Evolutionary conservation across 1,140 invertebrate species (phyloP), one percentile per base, ranked within the genome.

Genomic region (Eumeta japonica): DNA sequence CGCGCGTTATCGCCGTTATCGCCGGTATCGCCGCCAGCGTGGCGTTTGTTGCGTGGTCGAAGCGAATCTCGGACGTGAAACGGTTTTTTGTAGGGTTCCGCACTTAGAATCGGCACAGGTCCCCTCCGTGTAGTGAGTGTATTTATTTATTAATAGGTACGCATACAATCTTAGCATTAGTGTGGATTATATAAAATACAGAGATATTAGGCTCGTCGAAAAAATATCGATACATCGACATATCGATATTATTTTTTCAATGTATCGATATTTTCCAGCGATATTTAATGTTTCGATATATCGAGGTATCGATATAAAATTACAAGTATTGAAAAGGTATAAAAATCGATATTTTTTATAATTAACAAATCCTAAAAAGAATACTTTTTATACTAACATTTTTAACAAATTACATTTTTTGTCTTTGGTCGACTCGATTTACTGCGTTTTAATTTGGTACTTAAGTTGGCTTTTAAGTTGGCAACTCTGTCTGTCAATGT

Each of bases 321-420:
- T 17, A 16, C 28, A 28, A 30, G 28, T 38, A 30, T 38, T 30
- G 28, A 28, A 38, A 38, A 29, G 16, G 36, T 38, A 38, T 38
- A 28, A 38, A 38, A 29, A 38, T 16, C 16, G 36, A 30, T 38
- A 38, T 38, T 38, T 38, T n/a, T n/a, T n/a, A n/a, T n/a, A n/a
- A n/a, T n/a, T n/a, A n/a, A n/a, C n/a, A n/a, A n/a, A n/a, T n/a
- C n/a, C n/a, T n/a, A 36, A 28, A 36, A 36, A 15, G 10, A 28
- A 36, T 27, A 27, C 19, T 36, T 36, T 36, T 36, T 39, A 31
- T 39, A 42, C 10, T 42, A 34, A 37, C 13, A 37, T 42, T 42
- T 42, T 42, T 42, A 32, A 24, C 28, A 37, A 43, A 43, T 18
- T 32, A 37, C 4, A 28, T 43, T 28, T 44, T 44, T 44, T 37